phyloP scores from a whole-genome alignment of 1,140 invertebrate species.

The Rhyacophila brunnea region DNA sequence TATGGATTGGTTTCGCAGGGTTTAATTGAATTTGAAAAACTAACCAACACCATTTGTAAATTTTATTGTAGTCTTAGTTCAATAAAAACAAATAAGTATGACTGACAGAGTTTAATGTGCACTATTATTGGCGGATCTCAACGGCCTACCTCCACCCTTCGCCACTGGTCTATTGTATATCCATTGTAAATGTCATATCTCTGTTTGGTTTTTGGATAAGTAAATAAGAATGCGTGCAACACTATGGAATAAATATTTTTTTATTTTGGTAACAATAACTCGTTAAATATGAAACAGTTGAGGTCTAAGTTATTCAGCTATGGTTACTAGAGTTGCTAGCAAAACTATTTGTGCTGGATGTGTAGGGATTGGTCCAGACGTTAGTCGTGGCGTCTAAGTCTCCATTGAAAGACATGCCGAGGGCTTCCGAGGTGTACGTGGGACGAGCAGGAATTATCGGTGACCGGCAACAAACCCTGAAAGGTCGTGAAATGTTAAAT shows the following conservation, averaged over 20 bases:
- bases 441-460: slow-evolving; percentile 74
- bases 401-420: slow-evolving; percentile 41
- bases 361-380: slow-evolving; percentile 69
- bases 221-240: neutral
- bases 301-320: neutral
- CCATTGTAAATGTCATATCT: too few species aligned
- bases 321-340: neutral
- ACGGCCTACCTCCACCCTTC: too few species aligned
- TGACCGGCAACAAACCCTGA: slow-evolving; percentile 73
- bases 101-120: too few species aligned
- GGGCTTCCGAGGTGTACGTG: slow-evolving; percentile 63
- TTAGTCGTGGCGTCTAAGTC: slow-evolving; percentile 53
- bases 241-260: neutral
- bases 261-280: neutral
- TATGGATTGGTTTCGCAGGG: too few species aligned
- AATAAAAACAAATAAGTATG: too few species aligned
- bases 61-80: too few species aligned
- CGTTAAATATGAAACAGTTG: neutral
- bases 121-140: too few species aligned
- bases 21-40: too few species aligned
- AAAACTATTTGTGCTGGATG: slow-evolving; percentile 40
- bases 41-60: too few species aligned
- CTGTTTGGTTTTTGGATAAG: neutral
- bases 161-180: too few species aligned
- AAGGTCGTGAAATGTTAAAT: slow-evolving; percentile 26